Evolutionary conservation across 2,888 invertebrate species (phyloP).

Genomic region (Phoronis australis): DNA sequence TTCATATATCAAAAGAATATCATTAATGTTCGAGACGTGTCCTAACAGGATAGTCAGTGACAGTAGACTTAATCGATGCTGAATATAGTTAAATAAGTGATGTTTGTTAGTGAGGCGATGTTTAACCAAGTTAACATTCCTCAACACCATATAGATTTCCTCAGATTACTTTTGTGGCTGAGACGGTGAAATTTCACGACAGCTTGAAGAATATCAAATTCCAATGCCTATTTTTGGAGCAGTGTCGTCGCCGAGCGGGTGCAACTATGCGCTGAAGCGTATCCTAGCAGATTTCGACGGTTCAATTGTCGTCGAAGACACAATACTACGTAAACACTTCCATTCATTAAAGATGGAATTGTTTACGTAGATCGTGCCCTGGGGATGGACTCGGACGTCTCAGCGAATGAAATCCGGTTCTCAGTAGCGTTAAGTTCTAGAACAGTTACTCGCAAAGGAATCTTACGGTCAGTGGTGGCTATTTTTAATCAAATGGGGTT

Average conservation of each 20-base stretch:
- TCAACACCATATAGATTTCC: background rate
- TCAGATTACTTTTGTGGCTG: slow-evolving; percentile 7
- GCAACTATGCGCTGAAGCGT: too few relatives aligned
- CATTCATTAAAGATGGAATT: background rate
- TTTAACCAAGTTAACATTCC: too few relatives aligned
- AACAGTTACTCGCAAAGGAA: background rate
- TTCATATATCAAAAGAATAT: too few relatives aligned
- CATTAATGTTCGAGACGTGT: too few relatives aligned
- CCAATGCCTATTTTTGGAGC: too few relatives aligned
- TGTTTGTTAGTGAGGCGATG: too few relatives aligned
- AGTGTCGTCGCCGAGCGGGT: too few relatives aligned
- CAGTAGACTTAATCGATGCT: too few relatives aligned
- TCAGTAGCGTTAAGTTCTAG: background rate
- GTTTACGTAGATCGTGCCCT: background rate
- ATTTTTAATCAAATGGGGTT: slow-evolving; percentile 7
- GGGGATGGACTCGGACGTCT: background rate
- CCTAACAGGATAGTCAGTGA: too few relatives aligned
- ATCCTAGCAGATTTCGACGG: too few relatives aligned
- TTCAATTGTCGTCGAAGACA: background rate
- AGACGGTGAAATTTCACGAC: slow-evolving; percentile 1
- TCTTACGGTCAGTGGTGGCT: background rate
- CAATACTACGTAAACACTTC: background rate
- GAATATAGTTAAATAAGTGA: too few relatives aligned
- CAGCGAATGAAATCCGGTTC: slow-evolving; percentile 1
- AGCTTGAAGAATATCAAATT: background rate